phyloP scores from a whole-genome alignment of 2,113 vertebrate species.

The Myocastor coypus region DNA sequence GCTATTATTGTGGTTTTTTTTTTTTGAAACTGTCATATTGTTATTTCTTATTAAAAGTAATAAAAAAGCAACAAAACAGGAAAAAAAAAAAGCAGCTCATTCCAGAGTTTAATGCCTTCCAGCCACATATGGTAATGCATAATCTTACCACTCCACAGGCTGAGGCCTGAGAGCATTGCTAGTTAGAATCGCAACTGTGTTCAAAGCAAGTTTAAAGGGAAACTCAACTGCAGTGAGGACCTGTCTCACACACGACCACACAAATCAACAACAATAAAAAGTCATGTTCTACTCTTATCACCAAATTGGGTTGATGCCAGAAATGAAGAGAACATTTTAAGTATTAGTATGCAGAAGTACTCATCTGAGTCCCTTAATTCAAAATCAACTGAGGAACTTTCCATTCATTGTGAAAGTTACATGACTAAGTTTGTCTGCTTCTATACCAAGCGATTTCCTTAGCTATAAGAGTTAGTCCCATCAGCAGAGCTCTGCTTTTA shows the following conservation, averaged over 20 bases:
- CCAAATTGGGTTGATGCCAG: not conserved
- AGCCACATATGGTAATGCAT: fast-evolving
- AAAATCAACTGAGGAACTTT: not conserved
- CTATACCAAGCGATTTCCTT: not conserved
- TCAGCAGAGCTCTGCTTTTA: fast-evolving
- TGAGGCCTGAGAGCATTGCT: not conserved
- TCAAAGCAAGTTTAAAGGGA: no score
- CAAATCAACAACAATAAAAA: not conserved
- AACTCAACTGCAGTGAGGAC: no score
- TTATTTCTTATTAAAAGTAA: no score
- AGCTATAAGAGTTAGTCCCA: not conserved
- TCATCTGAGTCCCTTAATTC: not conserved
- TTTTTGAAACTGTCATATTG: no score
- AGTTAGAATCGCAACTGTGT: not conserved
- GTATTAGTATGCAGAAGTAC: not conserved
- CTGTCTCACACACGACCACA: no score
- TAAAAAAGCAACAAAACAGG: no score
- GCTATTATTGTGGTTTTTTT: no score
- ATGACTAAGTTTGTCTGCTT: not conserved
- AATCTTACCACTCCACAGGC: not conserved
- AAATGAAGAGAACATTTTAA: not conserved
- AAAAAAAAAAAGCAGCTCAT: not conserved
- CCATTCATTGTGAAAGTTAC: not conserved
- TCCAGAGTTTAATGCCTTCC: not conserved
- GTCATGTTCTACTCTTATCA: not conserved